These are phyloP conservation scores for Caenorhabditis parvicauda DNA, from an alignment of 2,888 invertebrate genomes.

Conservation along the genomic window DNA sequence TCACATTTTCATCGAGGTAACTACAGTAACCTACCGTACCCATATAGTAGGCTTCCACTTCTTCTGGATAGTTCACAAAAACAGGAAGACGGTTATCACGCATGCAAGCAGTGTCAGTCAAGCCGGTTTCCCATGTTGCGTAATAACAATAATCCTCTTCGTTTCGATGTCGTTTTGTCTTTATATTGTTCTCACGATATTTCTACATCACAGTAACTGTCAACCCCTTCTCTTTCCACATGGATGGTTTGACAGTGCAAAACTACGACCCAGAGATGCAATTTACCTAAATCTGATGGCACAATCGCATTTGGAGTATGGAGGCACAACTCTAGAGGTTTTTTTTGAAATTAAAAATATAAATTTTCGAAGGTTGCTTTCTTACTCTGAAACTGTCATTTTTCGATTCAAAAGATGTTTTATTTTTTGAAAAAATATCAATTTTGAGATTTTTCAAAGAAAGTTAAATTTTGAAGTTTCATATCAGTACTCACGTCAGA, in stretches of 20 bases:
- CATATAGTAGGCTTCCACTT: too few species aligned
- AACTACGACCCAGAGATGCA: slow-evolving; percentile 44
- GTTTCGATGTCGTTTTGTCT: too few species aligned
- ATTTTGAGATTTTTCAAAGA: too few species aligned
- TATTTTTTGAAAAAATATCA: not conserved
- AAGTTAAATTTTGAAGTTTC: too few species aligned
- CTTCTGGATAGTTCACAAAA: too few species aligned
- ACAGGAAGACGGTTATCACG: too few species aligned
- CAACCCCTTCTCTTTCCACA: slow-evolving; percentile 47
- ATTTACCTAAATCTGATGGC: slow-evolving; percentile 50
- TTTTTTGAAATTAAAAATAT: not conserved
- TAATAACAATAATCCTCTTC: too few species aligned
- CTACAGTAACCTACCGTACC: too few species aligned
- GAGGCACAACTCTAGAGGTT: slow-evolving; percentile 41
- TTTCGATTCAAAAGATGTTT: not conserved
- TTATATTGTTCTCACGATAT: slow-evolving; percentile 2
- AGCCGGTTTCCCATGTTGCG: too few species aligned
- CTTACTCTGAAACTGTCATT: not conserved
- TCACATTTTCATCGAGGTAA: too few species aligned
- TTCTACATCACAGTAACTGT: slow-evolving; percentile 1
- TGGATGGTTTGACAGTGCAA: slow-evolving; percentile 48
- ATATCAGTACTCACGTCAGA: not conserved
- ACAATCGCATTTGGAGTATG: slow-evolving; percentile 43
- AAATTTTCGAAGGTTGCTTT: not conserved
- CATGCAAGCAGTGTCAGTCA: too few species aligned